These are phyloP conservation scores for Drosophila ercepeae DNA, from an alignment of 1,140 invertebrate species.

Conservation along the genomic window DNA sequence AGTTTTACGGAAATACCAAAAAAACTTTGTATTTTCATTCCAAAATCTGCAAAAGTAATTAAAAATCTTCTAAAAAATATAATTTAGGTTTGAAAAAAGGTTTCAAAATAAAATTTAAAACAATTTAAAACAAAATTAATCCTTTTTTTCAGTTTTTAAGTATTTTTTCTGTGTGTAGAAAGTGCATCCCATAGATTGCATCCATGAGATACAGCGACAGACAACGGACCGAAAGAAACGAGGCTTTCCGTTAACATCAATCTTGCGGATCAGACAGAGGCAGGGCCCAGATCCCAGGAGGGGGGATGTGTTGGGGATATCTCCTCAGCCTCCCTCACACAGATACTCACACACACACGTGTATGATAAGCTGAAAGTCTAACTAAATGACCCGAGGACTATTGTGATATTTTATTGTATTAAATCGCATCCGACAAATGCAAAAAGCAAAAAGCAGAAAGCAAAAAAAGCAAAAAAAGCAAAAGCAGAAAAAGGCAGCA, in stretches of 20 bases:
- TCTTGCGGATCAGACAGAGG: slow-evolving; percentile 63
- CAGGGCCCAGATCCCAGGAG: slow-evolving; percentile 13
- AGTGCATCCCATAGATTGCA: slow-evolving; percentile 18
- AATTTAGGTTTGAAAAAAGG: neutral
- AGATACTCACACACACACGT: slow-evolving; percentile 6
- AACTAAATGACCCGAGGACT: slow-evolving; percentile 83
- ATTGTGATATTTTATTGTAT: slow-evolving; percentile 83
- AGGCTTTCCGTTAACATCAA: slow-evolving; percentile 84
- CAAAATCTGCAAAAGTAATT: too few relatives aligned
- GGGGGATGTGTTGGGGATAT: slow-evolving; percentile 7
- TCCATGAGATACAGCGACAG: slow-evolving; percentile 49
- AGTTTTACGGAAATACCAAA: too few relatives aligned
- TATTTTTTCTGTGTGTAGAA: neutral
- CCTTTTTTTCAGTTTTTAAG: too few relatives aligned
- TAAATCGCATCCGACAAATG: slow-evolving; percentile 80
- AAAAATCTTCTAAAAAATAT: neutral
- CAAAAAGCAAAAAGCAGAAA: slow-evolving; percentile 12
- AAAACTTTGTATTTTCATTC: too few relatives aligned
- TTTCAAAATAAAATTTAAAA: too few relatives aligned
- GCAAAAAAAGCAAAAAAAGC: slow-evolving; percentile 16
- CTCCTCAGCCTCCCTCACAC: neutral
- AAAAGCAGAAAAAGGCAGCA: slow-evolving; percentile 10
- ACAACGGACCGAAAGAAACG: slow-evolving; percentile 56
- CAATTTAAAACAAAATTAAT: too few relatives aligned
- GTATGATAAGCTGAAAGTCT: slow-evolving; percentile 79